phyloP scores from a whole-genome alignment of 2,797 vertebrate species.

The Oophaga sylvatica region DNA sequence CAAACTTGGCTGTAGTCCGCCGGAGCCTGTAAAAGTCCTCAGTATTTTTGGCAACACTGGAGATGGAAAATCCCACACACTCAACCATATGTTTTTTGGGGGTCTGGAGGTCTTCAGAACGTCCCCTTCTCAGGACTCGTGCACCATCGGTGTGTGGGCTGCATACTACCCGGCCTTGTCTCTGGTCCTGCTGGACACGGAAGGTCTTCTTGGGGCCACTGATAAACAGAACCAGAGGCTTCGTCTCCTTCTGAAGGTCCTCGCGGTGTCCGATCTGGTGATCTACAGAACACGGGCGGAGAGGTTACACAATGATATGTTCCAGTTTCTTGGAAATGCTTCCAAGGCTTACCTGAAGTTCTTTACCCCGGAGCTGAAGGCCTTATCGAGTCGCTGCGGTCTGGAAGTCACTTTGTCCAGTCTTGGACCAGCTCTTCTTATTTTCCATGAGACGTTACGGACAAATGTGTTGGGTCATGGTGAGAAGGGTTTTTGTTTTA shows the following conservation, averaged over 20 bases:
- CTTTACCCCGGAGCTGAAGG: conserved; percentile 81
- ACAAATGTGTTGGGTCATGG: conserved; percentile 80
- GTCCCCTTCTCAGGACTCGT: conserved; percentile 81
- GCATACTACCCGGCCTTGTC: conserved; percentile 74
- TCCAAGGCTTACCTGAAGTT: conserved; percentile 82
- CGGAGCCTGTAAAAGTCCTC: conserved; percentile 79
- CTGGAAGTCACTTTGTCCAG: conserved; percentile 82
- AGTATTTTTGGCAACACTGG: conserved; percentile 86
- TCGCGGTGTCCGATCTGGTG: conserved; percentile 83
- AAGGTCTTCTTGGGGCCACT: conserved; percentile 80
- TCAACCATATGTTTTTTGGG: conserved; percentile 80
- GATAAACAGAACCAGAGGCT: conserved; percentile 81
- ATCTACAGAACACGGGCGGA: conserved; percentile 84
- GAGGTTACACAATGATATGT: conserved; percentile 86
- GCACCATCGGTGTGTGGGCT: conserved; percentile 84
- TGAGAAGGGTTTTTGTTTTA: conserved; percentile 55
- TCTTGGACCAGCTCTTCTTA: conserved; percentile 77
- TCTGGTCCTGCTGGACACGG: conserved; percentile 80
- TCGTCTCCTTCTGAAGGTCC: conserved; percentile 82
- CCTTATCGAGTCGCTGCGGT: conserved; percentile 79
- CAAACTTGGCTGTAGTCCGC: conserved; percentile 72
- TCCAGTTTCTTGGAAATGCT: conserved; percentile 82
- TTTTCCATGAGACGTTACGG: conserved; percentile 83
- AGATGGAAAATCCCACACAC: conserved; percentile 85
- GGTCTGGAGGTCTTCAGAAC: conserved; percentile 80